phyloP scores from a whole-genome alignment of 2,888 invertebrate genomes.

The Eutolmus rufibarbis region DNA sequence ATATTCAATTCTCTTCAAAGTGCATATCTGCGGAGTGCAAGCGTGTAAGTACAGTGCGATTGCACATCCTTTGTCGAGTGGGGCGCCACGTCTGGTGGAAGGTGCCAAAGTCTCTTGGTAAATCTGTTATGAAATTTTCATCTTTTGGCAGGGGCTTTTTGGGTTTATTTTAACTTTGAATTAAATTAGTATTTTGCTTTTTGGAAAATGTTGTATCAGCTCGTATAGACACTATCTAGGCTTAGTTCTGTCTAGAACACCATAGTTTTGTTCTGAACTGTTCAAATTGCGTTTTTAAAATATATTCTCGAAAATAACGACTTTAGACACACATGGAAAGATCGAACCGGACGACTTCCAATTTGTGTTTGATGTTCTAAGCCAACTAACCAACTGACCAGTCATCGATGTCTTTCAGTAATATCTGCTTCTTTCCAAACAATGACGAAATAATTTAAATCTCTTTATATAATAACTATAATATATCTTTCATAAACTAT shows the following conservation, averaged over 20 bases:
- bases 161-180: not conserved
- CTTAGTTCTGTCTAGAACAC: not conserved
- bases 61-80: not conserved
- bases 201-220: not conserved
- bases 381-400: no score
- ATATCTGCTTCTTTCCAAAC: no score
- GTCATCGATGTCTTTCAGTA: no score
- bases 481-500: no score
- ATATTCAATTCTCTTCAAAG: slow-evolving; percentile 35
- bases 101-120: not conserved
- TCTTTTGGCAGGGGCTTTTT: not conserved
- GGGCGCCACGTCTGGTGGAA: not conserved
- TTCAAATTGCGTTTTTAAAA: no score
- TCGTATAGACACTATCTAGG: not conserved
- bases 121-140: not conserved
- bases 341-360: no score
- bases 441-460: no score
- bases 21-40: slow-evolving; percentile 6
- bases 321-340: no score
- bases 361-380: no score
- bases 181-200: not conserved
- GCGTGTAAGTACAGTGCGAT: not conserved
- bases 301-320: no score
- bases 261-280: not conserved
- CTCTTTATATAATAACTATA: no score